Percentiles rank a stretch among this genome's conserved stretches.
Evolutionary conservation across 2,888 invertebrate species (phyloP).

Genomic region (Hyposoter dolosus): DNA sequence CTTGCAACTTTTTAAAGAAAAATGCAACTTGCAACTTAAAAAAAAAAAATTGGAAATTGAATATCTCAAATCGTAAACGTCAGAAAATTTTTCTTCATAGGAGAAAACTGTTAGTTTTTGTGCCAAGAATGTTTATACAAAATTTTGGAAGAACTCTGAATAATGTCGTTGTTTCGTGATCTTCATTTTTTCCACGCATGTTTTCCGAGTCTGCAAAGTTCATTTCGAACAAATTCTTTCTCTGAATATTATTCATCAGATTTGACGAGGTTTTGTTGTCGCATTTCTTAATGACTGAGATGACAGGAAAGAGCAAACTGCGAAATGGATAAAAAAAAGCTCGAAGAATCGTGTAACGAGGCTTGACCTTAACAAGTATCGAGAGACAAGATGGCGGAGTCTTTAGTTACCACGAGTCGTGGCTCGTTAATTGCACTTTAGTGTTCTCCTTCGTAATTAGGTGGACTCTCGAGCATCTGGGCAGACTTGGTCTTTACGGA

Average conservation of each 20-base stretch:
- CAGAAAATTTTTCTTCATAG: no score
- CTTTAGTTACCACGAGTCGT: slow-evolving; percentile 47
- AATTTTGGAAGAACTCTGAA: no score
- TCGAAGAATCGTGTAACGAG: slow-evolving; percentile 61
- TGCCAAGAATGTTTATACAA: no score
- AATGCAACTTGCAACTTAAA: no score
- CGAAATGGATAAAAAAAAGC: background rate
- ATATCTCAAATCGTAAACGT: no score
- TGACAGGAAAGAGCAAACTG: background rate
- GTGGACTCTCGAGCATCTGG: slow-evolving; percentile 81
- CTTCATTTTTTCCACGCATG: no score
- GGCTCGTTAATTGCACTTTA: slow-evolving; percentile 84
- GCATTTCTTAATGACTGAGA: background rate
- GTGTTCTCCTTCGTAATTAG: slow-evolving; percentile 83
- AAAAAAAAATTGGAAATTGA: no score
- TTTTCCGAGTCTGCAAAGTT: background rate
- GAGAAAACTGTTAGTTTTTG: no score
- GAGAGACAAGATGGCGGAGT: slow-evolving; percentile 78
- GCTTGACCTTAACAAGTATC: slow-evolving; percentile 72
- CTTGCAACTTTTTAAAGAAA: no score
- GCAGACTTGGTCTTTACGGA: slow-evolving; percentile 57
- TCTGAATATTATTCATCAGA: background rate
- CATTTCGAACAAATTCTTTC: background rate
- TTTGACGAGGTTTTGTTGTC: background rate
- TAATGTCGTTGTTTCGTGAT: no score